phyloP scores from a whole-genome alignment of 2,797 vertebrate genomes.

The Muscicapa comitata region DNA sequence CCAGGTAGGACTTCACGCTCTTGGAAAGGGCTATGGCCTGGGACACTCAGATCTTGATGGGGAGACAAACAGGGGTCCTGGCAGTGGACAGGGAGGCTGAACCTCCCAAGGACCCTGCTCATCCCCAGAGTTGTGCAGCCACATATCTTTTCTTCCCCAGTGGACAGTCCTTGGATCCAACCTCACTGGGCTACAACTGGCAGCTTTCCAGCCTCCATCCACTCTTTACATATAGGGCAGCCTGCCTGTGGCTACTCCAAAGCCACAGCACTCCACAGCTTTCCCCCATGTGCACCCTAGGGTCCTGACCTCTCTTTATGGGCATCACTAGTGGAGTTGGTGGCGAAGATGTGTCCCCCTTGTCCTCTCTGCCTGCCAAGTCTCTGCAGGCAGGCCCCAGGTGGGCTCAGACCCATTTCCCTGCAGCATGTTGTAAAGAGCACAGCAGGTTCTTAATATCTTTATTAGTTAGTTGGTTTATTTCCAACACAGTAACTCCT shows the following conservation, averaged over 20 bases:
- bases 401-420: not conserved
- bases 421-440: not conserved
- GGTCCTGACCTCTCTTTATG: not conserved
- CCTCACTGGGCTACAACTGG: fast-evolving
- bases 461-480: slow-evolving; percentile 67
- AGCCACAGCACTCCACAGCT: not conserved
- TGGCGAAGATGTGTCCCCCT: not conserved
- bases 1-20: not conserved
- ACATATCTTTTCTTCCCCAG: not conserved
- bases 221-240: not conserved
- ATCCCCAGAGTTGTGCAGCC: not conserved
- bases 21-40: not conserved
- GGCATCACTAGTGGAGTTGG: not conserved
- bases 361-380: not conserved
- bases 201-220: not conserved
- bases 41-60: not conserved
- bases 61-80: not conserved
- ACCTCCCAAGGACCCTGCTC: not conserved
- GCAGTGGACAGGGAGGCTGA: not conserved
- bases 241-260: not conserved
- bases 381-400: not conserved
- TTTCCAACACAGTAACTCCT: slow-evolving; percentile 68
- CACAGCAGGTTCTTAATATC: slow-evolving; percentile 43
- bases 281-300: not conserved
- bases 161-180: not conserved